phyloP scores from a whole-genome alignment of 2,113 vertebrate genomes.

The Sminthopsis crassicaudata region DNA sequence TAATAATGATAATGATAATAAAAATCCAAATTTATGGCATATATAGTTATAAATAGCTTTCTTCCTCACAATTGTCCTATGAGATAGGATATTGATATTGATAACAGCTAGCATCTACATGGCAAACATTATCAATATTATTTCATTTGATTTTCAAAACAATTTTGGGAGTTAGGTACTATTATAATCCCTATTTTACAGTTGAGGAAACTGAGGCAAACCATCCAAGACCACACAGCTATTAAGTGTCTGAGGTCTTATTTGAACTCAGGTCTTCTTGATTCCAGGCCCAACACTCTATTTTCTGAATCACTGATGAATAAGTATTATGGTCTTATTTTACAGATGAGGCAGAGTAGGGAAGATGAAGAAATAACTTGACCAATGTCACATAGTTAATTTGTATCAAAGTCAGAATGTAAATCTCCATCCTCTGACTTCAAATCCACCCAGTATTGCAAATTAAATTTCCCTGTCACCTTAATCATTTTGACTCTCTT shows the following conservation, averaged over 20 bases:
- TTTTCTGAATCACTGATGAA: neutral
- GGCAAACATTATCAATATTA: neutral
- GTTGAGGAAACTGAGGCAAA: neutral
- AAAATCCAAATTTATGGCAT: neutral
- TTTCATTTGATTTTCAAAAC: neutral
- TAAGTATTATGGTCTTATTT: neutral
- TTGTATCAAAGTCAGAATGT: neutral
- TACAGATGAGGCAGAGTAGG: neutral
- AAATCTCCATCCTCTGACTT: neutral
- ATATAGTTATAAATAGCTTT: neutral
- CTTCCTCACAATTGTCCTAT: neutral
- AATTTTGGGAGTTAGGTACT: neutral
- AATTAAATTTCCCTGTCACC: neutral
- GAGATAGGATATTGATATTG: neutral
- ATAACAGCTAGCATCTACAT: neutral
- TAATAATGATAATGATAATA: neutral
- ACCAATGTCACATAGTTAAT: neutral
- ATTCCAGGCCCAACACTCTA: neutral
- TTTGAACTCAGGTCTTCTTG: neutral
- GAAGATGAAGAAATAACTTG: neutral
- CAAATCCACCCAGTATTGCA: neutral
- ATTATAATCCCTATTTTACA: neutral
- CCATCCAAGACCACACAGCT: neutral
- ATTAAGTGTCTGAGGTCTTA: neutral
- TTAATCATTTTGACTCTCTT: neutral